Conservation (phyloP, 2,113 vertebrate species). For the Callocephalon fimbriatum region DNA sequence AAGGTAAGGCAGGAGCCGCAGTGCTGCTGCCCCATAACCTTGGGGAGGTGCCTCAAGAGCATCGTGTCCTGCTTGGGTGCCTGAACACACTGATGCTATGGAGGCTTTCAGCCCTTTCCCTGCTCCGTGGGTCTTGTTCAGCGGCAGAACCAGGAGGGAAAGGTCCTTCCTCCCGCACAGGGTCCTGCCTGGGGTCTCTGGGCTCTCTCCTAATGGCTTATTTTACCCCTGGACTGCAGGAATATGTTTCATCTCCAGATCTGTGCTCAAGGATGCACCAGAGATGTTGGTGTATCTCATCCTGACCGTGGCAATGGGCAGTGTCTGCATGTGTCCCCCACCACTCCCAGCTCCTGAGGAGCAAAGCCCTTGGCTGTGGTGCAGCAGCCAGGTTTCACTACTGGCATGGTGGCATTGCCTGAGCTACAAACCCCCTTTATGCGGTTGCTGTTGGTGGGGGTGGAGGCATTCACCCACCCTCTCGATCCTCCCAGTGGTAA, state of each 20-base stretch:
- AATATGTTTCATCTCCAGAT: neutral
- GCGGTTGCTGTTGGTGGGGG: fast-evolving
- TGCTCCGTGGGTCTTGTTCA: neutral
- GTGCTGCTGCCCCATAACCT: neutral
- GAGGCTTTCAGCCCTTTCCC: neutral
- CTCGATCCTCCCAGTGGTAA: neutral
- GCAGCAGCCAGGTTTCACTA: fast-evolving
- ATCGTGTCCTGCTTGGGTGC: neutral
- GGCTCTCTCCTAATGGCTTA: neutral
- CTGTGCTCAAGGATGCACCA: neutral
- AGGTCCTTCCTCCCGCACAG: fast-evolving
- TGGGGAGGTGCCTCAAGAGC: conserved; percentile 13
- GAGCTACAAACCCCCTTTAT: neutral
- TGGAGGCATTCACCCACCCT: fast-evolving
- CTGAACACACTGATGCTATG: fast-evolving
- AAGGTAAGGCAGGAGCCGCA: neutral
- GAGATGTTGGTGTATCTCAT: fast-evolving
- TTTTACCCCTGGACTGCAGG: neutral
- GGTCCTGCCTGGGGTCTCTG: neutral
- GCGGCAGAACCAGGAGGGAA: neutral
- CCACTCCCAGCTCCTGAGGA: neutral
- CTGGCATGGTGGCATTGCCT: fast-evolving
- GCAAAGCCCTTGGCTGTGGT: neutral
- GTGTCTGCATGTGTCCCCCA: neutral
- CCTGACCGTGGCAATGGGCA: fast-evolving